Evolutionary conservation across 2,113 vertebrate species (phyloP), one percentile per base, ranked within the genome.

Genomic region (Xenus cinereus): DNA sequence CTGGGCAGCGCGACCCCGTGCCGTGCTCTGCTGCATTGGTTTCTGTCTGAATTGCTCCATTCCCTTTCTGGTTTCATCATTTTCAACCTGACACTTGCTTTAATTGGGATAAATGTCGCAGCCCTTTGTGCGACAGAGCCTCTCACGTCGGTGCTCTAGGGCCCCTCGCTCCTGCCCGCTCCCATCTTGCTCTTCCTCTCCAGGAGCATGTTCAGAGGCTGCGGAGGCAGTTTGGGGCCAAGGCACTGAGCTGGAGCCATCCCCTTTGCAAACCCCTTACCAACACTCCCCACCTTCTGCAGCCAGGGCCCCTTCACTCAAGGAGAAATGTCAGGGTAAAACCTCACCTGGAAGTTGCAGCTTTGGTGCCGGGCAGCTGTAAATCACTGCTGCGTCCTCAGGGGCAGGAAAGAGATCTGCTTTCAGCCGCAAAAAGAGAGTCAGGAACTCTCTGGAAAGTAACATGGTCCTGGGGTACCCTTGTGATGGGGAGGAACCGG

Each of bases 401-500:
- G 32, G 21, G 69, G 10, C 5, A 45, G 64, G n/a, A 63, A 54
- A 37, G 15, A 67, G 9, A 45, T 9, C 20, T 84, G 39, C 19
- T 22, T 46, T 57, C 37, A 62, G 22, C 33, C 27, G 17, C 35
- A 32, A 35, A 5, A 16, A n/a, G 0, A 3, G 56, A 22, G 15
- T 22, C 33, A 20, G 63, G 50, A 54, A 6, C 23, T 37, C 48
- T 46, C 67, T n/a, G 30, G 15, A 46, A 19, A 16, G 8, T 62
- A 50, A 77, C 14, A 13, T 0, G 2, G 41, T 46, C 33, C 39
- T 67, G 72, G 10, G 11, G 3, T 46, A 15, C 32, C 39, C 28
- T 0, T 0, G 1, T 14, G n/a, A 16, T 8, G 21, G 26, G 26
- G 14, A 41, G 5, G 7, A 84, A 53, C 16, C 7, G 21, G 12